phyloP scores from a whole-genome alignment of 2,888 invertebrate genomes.

The Sceliomorpha sp. region DNA sequence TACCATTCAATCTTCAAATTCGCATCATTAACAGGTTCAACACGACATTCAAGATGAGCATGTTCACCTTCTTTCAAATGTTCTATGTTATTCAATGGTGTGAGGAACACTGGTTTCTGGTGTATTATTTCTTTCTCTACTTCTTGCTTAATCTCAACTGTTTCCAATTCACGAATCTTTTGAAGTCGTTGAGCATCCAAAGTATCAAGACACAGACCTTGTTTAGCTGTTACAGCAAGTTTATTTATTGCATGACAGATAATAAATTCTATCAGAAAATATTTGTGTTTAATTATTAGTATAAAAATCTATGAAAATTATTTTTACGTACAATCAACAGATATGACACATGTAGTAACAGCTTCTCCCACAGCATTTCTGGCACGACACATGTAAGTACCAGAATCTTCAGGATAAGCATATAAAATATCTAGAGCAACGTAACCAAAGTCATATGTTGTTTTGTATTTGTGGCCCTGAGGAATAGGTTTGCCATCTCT shows the following conservation, averaged over 20 bases:
- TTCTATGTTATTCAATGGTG: conserved; percentile 92
- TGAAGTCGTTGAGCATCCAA: conserved; percentile 93
- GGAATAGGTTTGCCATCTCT: conserved; percentile 96
- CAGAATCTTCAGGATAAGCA: conserved; percentile 97
- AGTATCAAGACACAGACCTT: conserved; percentile 92
- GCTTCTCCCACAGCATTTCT: conserved; percentile 97
- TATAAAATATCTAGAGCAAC: conserved; percentile 98
- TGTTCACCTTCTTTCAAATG: conserved; percentile 94
- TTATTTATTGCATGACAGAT: too few species aligned
- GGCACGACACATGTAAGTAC: conserved; percentile 98
- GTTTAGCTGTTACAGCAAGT: conserved; percentile 84
- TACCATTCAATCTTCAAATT: conserved; percentile 95
- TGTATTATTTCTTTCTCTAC: conserved; percentile 88
- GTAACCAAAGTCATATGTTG: conserved; percentile 98
- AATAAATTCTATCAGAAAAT: too few species aligned
- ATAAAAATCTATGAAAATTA: conserved; percentile 31
- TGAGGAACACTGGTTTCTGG: conserved; percentile 94
- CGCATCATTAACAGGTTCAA: conserved; percentile 95
- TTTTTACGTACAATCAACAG: conserved; percentile 88
- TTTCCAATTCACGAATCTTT: conserved; percentile 93
- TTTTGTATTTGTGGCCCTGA: conserved; percentile 96
- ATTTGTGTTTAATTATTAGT: background rate
- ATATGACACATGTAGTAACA: conserved; percentile 93
- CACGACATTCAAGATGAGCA: conserved; percentile 94
- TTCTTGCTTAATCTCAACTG: conserved; percentile 88